These are phyloP conservation scores for Mobula hypostoma DNA, from an alignment of 2,113 vertebrate genomes.

Conservation along the genomic window DNA sequence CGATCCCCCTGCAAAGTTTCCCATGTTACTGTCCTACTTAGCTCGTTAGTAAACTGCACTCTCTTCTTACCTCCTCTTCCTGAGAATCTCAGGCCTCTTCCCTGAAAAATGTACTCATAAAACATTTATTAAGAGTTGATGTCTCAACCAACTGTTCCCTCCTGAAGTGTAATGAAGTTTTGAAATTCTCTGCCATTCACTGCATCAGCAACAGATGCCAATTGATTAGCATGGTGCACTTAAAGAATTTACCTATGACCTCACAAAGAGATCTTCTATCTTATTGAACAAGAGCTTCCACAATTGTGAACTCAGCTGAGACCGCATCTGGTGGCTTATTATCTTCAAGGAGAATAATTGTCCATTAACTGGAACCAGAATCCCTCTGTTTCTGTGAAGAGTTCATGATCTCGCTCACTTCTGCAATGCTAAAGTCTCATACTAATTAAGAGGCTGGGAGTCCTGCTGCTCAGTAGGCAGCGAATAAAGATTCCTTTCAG, in stretches of 20 bases:
- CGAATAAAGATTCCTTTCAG: constrained; percentile 27
- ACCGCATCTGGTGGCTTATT: constrained; percentile 30
- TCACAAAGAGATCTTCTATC: neutral
- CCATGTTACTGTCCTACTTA: neutral
- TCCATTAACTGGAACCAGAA: constrained; percentile 23
- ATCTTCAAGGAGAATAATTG: constrained; percentile 32
- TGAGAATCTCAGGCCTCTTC: neutral
- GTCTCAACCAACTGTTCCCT: neutral
- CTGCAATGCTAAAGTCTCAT: constrained; percentile 10
- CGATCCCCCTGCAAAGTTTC: neutral
- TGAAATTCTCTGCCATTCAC: neutral
- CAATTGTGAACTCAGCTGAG: neutral
- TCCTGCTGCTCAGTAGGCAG: neutral
- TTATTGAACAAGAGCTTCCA: neutral
- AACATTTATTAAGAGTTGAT: neutral
- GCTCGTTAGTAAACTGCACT: neutral
- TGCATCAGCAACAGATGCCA: neutral
- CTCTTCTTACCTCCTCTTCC: neutral
- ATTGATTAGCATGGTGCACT: neutral
- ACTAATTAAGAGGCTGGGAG: constrained; percentile 11
- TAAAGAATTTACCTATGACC: neutral
- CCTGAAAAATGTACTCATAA: neutral
- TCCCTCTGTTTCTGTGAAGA: neutral
- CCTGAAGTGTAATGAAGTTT: neutral
- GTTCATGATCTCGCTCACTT: neutral